These are phyloP conservation scores for Cheirogaleus major DNA, from an alignment of 2,797 vertebrate genomes.

Conservation along the genomic window DNA sequence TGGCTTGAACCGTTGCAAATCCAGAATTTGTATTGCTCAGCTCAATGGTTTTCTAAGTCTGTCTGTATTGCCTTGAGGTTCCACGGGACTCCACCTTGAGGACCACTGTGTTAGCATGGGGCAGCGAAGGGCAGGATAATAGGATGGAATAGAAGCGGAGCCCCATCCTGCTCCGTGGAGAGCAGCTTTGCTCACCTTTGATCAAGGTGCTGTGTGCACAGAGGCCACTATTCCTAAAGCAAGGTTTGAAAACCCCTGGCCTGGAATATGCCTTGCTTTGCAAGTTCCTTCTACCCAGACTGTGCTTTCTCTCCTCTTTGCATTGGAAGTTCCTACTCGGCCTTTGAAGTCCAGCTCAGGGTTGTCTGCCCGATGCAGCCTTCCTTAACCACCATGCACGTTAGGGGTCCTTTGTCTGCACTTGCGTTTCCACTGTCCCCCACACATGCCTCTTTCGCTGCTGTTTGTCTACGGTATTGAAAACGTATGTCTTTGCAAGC, in stretches of 20 bases:
- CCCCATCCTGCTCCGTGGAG: accelerated
- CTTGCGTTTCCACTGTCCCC: no score
- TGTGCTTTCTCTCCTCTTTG: not conserved
- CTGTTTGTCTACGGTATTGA: not conserved
- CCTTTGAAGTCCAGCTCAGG: not conserved
- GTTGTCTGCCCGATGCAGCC: not conserved
- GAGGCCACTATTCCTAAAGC: not conserved
- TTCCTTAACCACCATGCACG: not conserved
- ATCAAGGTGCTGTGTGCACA: not conserved
- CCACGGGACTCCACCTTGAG: not conserved
- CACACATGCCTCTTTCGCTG: not conserved
- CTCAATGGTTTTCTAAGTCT: not conserved
- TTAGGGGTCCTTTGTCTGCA: not conserved
- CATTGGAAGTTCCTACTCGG: not conserved
- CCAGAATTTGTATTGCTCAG: not conserved
- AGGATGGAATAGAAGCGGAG: not conserved
- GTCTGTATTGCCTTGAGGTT: not conserved
- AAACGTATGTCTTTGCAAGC: not conserved
- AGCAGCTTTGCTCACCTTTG: not conserved
- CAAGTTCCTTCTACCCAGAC: not conserved
- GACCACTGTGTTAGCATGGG: not conserved
- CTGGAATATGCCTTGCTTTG: not conserved
- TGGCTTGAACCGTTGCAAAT: not conserved
- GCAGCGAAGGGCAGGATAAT: not conserved
- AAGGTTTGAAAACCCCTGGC: not conserved